Conservation (phyloP, 1,140 invertebrate species). For the Berghia stephanieae region DNA sequence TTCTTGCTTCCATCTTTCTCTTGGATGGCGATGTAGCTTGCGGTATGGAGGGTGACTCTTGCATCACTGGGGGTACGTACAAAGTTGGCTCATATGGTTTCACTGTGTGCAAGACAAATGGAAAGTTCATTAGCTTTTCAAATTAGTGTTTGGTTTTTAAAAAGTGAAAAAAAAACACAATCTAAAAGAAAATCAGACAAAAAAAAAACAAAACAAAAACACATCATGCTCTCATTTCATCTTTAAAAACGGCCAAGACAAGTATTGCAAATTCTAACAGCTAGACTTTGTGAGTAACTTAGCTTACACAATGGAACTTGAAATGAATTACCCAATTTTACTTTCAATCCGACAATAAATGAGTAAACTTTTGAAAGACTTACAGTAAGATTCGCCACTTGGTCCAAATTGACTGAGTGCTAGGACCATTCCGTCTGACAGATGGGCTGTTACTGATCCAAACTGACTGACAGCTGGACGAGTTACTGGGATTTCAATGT, state of each 20-base stretch:
- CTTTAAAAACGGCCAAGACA: no score
- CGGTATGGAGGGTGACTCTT: constrained; percentile 38
- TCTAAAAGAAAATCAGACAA: not conserved
- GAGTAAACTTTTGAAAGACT: no score
- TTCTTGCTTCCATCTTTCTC: constrained; percentile 41
- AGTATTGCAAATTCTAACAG: no score
- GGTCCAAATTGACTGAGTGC: constrained; percentile 62
- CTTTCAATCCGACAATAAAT: no score
- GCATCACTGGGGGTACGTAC: constrained; percentile 46
- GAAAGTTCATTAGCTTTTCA: no score
- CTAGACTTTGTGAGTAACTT: no score
- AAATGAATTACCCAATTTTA: no score
- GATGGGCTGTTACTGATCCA: constrained; percentile 58
- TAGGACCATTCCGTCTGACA: constrained; percentile 63
- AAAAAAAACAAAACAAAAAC: no score
- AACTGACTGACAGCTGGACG: constrained; percentile 55
- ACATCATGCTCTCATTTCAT: no score
- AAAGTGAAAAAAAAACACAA: not conserved
- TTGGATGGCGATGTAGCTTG: constrained; percentile 44
- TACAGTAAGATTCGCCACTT: constrained; percentile 51
- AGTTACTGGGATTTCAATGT: no score
- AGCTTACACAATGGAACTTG: no score
- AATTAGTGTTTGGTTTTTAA: no score
- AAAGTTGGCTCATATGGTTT: constrained; percentile 57
- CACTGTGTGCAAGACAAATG: constrained; percentile 36